Base-by-base conservation (phyloP, 2,888 invertebrate species). In the Timema podura region DNA sequence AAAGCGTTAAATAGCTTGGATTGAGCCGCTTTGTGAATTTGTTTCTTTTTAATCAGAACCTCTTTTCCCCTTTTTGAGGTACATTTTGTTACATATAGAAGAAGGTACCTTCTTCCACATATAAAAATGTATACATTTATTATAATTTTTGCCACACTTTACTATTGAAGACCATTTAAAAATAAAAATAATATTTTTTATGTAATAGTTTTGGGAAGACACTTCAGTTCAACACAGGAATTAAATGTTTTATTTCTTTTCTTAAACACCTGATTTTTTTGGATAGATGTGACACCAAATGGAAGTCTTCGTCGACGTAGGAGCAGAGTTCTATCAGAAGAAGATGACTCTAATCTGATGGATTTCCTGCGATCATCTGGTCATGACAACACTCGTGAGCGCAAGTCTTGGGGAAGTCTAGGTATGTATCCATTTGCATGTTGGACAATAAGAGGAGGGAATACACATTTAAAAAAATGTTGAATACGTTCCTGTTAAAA, bases 321-420 rank as follows among this genome's bases (percentile, higher is more conserved):
- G 76, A 91, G 94, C 78, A 87, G 93, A 48, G 90, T 93, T 16
- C 88, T 93, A 0, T 90, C 90, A 6, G 93, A 91, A 78, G 92
- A 91, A 77, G 92, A 94, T 77, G 95, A 95, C 76, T 89, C 90
- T 6, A 90, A 90, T 16, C 81, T 95, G n/a, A 90, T 95, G 88
- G 93, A 93, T 79, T 94, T 93, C 79, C 82, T 95, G 68, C 83
- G 93, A 69, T 88, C 89, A 65, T 89, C 92, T 6, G 92, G 91
- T 0, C 91, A 91, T 70, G 91, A 88, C 73, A 83, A 86, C 11
- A 84, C 83, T 71, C 83, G 93, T 57, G 94, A 93, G 78, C 83
- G 94, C 65, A 91, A 91, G 78, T 90, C 91, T 9, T 93, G 93
- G 88, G 92, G 93, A 61, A 93, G 93, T 80, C 85, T 93, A 74